These are phyloP conservation scores for Halichoerus grypus DNA, from an alignment of 2,113 vertebrate species.

Conservation along the genomic window DNA sequence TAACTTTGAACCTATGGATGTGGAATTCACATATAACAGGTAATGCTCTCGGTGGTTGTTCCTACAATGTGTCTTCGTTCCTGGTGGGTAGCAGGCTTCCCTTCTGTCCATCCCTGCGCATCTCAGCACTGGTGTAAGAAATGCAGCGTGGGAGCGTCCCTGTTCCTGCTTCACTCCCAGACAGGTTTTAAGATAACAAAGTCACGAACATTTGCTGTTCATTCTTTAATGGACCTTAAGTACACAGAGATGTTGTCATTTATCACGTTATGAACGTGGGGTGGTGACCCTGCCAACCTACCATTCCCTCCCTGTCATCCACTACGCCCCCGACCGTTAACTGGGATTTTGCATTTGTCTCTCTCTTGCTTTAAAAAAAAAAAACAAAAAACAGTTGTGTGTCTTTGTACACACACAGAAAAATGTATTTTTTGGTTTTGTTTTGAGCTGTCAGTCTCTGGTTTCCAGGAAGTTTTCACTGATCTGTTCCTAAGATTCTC, in stretches of 20 bases:
- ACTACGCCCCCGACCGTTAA: neutral
- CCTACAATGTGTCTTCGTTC: neutral
- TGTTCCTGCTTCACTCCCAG: neutral
- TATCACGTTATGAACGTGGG: rapidly evolving
- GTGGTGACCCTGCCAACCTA: neutral
- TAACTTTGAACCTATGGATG: slow-evolving; percentile 94
- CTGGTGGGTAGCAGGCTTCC: rapidly evolving
- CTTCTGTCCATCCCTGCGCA: rapidly evolving
- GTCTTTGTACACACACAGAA: neutral
- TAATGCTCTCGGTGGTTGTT: slow-evolving; percentile 49
- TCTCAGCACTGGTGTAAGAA: rapidly evolving
- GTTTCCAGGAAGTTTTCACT: neutral
- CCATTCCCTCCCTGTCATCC: neutral
- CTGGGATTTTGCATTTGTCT: neutral
- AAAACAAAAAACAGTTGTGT: neutral
- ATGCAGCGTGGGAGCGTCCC: rapidly evolving
- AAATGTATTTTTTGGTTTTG: neutral
- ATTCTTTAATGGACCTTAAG: neutral
- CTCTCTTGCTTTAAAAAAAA: neutral
- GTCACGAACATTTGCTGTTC: rapidly evolving
- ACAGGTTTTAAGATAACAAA: rapidly evolving
- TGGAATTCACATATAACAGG: slow-evolving; percentile 95
- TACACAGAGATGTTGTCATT: neutral
- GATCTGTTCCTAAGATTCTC: neutral
- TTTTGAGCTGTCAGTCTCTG: neutral